Evolutionary conservation across 2,888 invertebrate genomes (phyloP).

Genomic region (Macrostomum cliftonense): DNA sequence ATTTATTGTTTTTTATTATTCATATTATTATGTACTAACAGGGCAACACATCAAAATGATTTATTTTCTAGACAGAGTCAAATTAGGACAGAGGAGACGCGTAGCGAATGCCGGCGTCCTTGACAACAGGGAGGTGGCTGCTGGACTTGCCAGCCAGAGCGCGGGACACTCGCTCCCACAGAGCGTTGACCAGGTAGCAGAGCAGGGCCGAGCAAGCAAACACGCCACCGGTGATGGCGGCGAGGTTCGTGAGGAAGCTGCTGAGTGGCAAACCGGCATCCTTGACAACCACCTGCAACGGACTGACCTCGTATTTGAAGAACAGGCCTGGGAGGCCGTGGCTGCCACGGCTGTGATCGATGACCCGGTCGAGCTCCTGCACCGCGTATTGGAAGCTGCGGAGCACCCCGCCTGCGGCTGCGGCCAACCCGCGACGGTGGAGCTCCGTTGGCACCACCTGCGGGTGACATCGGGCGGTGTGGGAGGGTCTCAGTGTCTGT

Average conservation of each 20-base stretch:
- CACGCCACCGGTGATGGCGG: slow-evolving; percentile 76
- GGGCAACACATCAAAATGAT: too few species aligned
- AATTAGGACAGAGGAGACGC: too few species aligned
- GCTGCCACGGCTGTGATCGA: slow-evolving; percentile 54
- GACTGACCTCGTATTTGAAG: slow-evolving; percentile 80
- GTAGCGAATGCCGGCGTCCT: too few species aligned
- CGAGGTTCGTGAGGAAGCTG: slow-evolving; percentile 65
- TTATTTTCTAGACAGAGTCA: too few species aligned
- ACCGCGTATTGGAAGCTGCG: background rate
- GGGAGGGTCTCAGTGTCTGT: too few species aligned
- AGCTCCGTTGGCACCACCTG: slow-evolving; percentile 12
- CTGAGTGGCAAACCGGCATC: slow-evolving; percentile 31
- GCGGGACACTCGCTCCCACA: too few species aligned
- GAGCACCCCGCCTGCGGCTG: background rate
- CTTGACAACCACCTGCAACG: slow-evolving; percentile 51
- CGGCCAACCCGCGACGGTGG: too few species aligned
- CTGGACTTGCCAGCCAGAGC: too few species aligned
- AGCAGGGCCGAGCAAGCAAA: slow-evolving; percentile 54
- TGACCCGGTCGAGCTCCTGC: slow-evolving; percentile 49
- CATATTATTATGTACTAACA: too few species aligned
- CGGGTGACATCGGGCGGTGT: background rate
- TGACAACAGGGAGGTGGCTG: too few species aligned
- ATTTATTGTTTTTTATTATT: too few species aligned
- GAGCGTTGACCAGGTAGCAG: too few species aligned
- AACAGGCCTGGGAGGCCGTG: slow-evolving; percentile 84